Evolutionary conservation across 2,888 invertebrate genomes (phyloP), one percentile per base, ranked within the genome.

Genomic region (Sabatieria punctata): DNA sequence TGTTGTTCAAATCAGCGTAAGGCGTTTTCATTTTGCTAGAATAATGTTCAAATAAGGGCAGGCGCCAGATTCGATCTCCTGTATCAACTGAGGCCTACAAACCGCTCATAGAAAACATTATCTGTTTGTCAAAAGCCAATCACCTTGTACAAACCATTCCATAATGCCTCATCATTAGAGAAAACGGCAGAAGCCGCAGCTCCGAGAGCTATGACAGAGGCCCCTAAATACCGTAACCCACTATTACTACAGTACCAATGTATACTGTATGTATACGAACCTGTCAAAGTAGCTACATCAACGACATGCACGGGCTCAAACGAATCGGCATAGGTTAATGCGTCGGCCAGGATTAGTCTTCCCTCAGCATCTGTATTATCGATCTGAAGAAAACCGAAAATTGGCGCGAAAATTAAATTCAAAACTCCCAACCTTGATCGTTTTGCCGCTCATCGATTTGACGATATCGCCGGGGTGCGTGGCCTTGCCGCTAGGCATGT

Each of bases 31-130:
- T 68, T 45, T 75, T 73, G 50, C 71, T 72, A 42, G 71, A 75
- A 64, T 78, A 84, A 61, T 77, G 77, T 43, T 76, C 72, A 75
- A 79, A 82, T 21, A 85, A 65, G 0, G 85, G 85, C 74, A 85
- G 77, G 41, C 82, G 71, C 84, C 85, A 85, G 1, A 85, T 74
- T 23, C 84, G 69, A 63, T 85, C 85, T 0, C 84, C 85, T 0
- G 81, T 78, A 50, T 75, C 73, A 57, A 73, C 71, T 41, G 80
- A 78, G 6, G 83, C 81, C 52, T 68, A 51, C 1, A 54, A 51
- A 15, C 15, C 30, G 30, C 30, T 30, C 8, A 30, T 15, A 11
- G 15, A 30, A 8, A 11, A 30, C 30, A 30, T 30, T 11, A 30
- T 8, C 30, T 30, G 30, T 30, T 8, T 30, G 15, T 15, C 30